These are phyloP conservation scores for Phortica variegata DNA, from an alignment of 1,140 invertebrate genomes.

Conservation along the genomic window DNA sequence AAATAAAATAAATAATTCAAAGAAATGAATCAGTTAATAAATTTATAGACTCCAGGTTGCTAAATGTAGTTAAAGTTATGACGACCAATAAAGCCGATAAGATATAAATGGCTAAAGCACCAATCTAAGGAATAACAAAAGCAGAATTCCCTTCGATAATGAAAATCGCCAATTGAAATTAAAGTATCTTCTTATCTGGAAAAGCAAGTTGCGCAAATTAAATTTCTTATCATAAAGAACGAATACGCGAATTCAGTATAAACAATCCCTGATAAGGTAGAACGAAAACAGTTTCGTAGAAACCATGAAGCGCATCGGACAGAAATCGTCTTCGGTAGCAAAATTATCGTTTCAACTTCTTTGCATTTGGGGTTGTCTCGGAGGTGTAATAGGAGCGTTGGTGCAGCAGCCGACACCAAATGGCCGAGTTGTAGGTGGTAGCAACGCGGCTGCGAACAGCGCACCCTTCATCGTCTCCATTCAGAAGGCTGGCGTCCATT, in stretches of 20 bases:
- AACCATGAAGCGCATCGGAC: constrained; percentile 31
- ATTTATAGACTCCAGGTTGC: no score
- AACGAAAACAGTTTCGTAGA: constrained; percentile 40
- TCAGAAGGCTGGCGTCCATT: constrained; percentile 51
- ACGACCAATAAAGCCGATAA: no score
- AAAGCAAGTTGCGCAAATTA: constrained; percentile 26
- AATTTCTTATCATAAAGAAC: constrained; percentile 30
- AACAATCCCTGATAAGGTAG: constrained; percentile 23
- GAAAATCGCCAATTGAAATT: no score
- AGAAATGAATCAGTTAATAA: not conserved
- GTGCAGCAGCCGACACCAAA: constrained; percentile 14
- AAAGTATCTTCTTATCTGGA: constrained; percentile 34
- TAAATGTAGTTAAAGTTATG: no score
- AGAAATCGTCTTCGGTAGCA: constrained; percentile 3
- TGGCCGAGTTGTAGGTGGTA: constrained; percentile 49
- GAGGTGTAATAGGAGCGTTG: constrained; percentile 10
- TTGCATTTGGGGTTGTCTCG: constrained; percentile 7
- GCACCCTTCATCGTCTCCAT: constrained; percentile 55
- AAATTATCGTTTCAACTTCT: constrained; percentile 2
- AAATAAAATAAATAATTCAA: not conserved
- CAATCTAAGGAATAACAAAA: no score
- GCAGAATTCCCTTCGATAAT: no score
- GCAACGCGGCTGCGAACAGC: constrained; percentile 28
- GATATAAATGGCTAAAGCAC: not conserved
- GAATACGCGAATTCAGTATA: constrained; percentile 20